Base-by-base conservation (phyloP, 2,888 invertebrate genomes). In the Apotomis turbidana region DNA sequence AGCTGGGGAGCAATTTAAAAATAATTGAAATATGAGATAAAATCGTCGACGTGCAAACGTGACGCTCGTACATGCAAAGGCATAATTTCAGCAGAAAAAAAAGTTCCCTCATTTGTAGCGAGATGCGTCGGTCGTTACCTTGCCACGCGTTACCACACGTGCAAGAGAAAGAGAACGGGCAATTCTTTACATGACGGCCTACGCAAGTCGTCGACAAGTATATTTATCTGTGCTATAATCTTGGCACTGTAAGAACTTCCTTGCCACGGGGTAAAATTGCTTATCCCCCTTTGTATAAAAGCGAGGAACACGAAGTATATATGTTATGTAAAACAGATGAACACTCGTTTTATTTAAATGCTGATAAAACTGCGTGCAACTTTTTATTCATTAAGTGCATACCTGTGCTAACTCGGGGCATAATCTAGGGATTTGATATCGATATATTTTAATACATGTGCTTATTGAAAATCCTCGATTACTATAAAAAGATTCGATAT, bases 161-260 rank as follows among this genome's bases (percentile, higher is more conserved):
- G 27, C 27, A 27, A 27, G 27, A 27, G 64, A 49, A 67, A 69
- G 58, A 54, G 69, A 44, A 74, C 59, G 61, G 44, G 70, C 75
- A 74, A 74, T 76, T 76, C 75, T 74, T 76, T 74, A 73, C 71
- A 58, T 70, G 64, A 73, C 72, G 71, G 63, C 62, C 74, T 64
- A 70, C 68, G 59, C 62, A 63, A 68, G 61, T 72, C 63, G 63
- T 68, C 52, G 67, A 71, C 70, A 67, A 55, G 55, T 71, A 57
- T 62, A 68, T 68, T 68, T 68, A 72, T 72, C 46, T 58, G 61
- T 57, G 67, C 68, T 68, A 62, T 72, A 63, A 72, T 62, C 71
- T 62, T 62, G 41, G 62, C 8, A 36, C 57, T 46, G 52, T 57
- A 36, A 68, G 60, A 72, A 61, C 51, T 54, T 54, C 58, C 5